Evolutionary conservation across 2,113 vertebrate genomes (phyloP).

Genomic region (Phyllopteryx taeniolatus): DNA sequence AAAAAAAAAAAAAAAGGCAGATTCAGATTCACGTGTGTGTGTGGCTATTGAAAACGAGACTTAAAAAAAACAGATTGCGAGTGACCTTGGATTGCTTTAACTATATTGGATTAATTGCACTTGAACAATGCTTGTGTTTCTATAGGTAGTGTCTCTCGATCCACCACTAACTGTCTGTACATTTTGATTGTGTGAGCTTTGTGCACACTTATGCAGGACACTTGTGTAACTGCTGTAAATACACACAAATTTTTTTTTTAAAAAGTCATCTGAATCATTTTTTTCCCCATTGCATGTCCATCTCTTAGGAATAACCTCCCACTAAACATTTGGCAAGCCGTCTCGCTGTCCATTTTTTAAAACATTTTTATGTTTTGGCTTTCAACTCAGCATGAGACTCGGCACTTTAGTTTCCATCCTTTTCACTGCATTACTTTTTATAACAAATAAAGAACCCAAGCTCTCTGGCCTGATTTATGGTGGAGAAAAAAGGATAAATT

Average conservation of each 20-base stretch:
- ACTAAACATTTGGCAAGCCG: too few relatives aligned
- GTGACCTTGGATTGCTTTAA: slow-evolving; percentile 4
- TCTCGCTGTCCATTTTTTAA: too few relatives aligned
- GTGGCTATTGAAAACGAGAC: neutral
- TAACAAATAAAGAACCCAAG: neutral
- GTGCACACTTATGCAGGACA: neutral
- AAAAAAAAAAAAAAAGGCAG: neutral
- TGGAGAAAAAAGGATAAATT: slow-evolving; percentile 5
- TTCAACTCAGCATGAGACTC: too few relatives aligned
- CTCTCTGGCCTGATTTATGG: neutral
- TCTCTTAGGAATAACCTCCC: too few relatives aligned
- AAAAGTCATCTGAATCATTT: neutral
- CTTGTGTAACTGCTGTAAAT: neutral
- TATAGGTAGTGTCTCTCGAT: neutral
- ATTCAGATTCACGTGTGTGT: neutral
- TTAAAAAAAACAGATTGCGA: neutral
- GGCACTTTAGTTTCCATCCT: too few relatives aligned
- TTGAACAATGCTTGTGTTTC: neutral
- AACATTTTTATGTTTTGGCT: too few relatives aligned
- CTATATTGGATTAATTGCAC: neutral
- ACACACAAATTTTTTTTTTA: neutral
- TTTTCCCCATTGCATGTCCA: neutral
- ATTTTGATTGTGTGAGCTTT: slow-evolving; percentile 2
- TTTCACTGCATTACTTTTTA: too few relatives aligned
- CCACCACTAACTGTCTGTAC: neutral